A percentile compares a stretch with the other conserved stretches of the same genome.
Conservation (phyloP, 1,140 invertebrate species). For the Drosophila mojavensis region DNA sequence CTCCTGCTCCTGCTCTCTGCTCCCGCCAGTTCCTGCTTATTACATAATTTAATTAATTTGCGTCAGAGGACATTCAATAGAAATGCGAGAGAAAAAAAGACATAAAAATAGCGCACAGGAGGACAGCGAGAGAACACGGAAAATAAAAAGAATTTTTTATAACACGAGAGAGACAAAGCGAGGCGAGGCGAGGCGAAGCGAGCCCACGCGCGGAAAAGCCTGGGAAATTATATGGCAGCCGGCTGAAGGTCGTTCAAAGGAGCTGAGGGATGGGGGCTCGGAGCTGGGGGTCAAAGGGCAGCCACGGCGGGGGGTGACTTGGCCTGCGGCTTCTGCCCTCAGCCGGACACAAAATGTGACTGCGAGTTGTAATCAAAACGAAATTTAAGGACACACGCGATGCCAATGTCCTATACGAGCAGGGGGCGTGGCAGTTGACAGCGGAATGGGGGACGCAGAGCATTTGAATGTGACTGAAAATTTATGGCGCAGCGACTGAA, state of each 20-base stretch:
- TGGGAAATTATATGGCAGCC: conserved; percentile 28
- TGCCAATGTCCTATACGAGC: conserved; percentile 25
- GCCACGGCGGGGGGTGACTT: not conserved
- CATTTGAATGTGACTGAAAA: conserved; percentile 37
- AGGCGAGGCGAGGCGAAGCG: conserved; percentile 9
- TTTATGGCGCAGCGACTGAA: conserved; percentile 62
- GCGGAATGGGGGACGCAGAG: not conserved
- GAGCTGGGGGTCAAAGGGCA: not conserved
- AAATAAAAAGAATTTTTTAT: conserved; percentile 1
- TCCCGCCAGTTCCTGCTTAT: conserved; percentile 6
- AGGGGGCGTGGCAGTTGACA: not conserved
- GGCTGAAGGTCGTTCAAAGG: conserved; percentile 4
- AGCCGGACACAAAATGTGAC: conserved; percentile 23
- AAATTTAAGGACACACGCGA: conserved; percentile 78
- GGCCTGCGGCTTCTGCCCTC: conserved; percentile 11
- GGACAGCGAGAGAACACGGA: not conserved
- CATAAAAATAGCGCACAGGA: conserved; percentile 54
- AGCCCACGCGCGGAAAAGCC: conserved; percentile 35
- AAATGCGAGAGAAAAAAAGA: conserved; percentile 40
- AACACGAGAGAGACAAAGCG: conserved; percentile 10
- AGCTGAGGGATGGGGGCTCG: not conserved
- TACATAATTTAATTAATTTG: conserved; percentile 78
- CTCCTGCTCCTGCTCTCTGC: not conserved
- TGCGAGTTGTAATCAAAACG: conserved; percentile 62
- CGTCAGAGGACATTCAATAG: conserved; percentile 78